These are phyloP conservation scores for Meriones psammophilus DNA, from an alignment of 2,797 vertebrate genomes.

Conservation along the genomic window DNA sequence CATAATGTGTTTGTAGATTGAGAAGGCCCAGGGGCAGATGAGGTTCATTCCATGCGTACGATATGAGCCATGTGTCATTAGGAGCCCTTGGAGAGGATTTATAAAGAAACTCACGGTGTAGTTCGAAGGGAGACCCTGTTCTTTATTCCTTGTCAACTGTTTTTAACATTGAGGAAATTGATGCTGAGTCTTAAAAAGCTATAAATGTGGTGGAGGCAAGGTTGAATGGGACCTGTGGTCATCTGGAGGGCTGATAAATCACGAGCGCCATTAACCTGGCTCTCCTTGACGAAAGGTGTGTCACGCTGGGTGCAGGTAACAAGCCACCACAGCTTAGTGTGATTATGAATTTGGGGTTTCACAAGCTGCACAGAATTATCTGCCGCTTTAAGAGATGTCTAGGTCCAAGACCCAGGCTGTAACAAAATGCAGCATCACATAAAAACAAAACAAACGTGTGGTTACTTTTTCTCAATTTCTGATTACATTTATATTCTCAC, in stretches of 20 bases:
- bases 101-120: constrained; percentile 69
- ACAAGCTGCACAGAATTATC: constrained; percentile 34
- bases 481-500: background rate
- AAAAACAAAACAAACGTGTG: background rate
- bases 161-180: constrained; percentile 75
- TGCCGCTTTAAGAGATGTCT: constrained; percentile 45
- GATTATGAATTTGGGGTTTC: constrained; percentile 52
- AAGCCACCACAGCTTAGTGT: background rate
- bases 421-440: constrained; percentile 30
- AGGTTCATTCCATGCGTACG: constrained; percentile 82
- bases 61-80: constrained; percentile 73
- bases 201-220: constrained; percentile 30
- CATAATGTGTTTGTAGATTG: constrained; percentile 72
- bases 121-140: constrained; percentile 67
- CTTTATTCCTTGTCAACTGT: constrained; percentile 80
- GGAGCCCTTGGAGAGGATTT: constrained; percentile 73
- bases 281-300: constrained; percentile 61
- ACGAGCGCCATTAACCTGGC: constrained; percentile 10
- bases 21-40: constrained; percentile 70
- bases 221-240: constrained; percentile 39
- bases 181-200: constrained; percentile 64
- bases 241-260: constrained; percentile 45
- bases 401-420: background rate
- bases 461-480: background rate
- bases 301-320: constrained; percentile 44